phyloP scores from a whole-genome alignment of 2,888 invertebrate genomes.

The Catocala fraxini region DNA sequence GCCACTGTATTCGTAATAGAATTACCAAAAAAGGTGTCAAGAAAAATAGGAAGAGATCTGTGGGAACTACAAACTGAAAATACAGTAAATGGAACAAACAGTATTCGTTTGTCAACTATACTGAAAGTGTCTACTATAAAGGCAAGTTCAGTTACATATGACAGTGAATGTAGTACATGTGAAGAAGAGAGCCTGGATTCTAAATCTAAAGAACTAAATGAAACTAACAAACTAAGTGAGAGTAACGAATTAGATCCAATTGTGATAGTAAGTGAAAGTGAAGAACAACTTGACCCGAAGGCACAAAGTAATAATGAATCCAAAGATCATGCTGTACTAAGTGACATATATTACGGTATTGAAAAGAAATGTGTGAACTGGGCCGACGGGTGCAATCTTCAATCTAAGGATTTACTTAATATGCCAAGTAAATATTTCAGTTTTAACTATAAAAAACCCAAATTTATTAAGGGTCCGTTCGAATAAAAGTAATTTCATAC shows the following conservation, averaged over 20 bases:
- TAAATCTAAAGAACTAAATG: no score
- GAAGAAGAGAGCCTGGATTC: no score
- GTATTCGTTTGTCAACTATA: no score
- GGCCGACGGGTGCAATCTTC: conserved; percentile 22
- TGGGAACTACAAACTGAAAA: not conserved
- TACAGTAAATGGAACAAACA: not conserved
- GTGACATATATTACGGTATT: conserved; percentile 31
- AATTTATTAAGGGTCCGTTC: not conserved
- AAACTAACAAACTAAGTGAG: no score
- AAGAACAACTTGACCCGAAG: no score
- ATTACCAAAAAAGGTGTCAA: conserved; percentile 11
- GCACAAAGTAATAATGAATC: no score
- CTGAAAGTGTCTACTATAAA: no score
- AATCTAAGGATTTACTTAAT: not conserved
- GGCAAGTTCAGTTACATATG: no score
- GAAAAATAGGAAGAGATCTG: not conserved
- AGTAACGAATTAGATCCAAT: no score
- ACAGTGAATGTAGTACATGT: no score
- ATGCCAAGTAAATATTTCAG: not conserved
- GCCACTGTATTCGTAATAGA: not conserved
- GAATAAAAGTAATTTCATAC: no score
- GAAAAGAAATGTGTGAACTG: conserved; percentile 35
- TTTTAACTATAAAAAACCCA: not conserved
- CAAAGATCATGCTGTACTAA: conserved; percentile 13
- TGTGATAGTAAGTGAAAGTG: no score